Evolutionary conservation across 1,140 invertebrate species (phyloP).

Genomic region (Oryctes rhinoceros): DNA sequence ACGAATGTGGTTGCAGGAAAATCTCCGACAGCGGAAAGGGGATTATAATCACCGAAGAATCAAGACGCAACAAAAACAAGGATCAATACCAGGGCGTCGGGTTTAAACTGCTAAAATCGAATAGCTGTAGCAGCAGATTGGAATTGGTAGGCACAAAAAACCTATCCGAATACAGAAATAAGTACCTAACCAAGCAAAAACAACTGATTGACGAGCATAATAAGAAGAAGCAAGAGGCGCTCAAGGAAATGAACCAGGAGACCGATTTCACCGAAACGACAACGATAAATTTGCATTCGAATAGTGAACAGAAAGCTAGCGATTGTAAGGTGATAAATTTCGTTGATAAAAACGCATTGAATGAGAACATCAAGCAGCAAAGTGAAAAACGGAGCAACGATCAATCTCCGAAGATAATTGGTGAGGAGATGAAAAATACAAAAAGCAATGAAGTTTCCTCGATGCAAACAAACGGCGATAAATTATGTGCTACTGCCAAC

Average conservation of each 20-base stretch:
- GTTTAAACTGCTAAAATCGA: conserved; percentile 82
- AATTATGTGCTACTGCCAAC: background rate
- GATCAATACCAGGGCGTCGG: conserved; percentile 70
- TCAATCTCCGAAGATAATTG: conserved; percentile 38
- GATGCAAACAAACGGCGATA: background rate
- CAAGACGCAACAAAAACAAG: conserved; percentile 45
- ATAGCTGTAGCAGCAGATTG: conserved; percentile 82
- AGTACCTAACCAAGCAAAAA: conserved; percentile 53
- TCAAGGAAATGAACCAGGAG: conserved; percentile 45
- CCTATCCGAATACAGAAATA: conserved; percentile 52
- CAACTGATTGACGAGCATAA: conserved; percentile 49
- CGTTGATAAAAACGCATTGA: conserved; percentile 5
- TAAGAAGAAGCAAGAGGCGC: conserved; percentile 46
- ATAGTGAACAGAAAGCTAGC: conserved; percentile 37
- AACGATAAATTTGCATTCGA: conserved; percentile 53
- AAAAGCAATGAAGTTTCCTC: background rate
- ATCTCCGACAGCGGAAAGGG: background rate
- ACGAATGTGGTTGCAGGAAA: conserved; percentile 30
- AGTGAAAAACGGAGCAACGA: conserved; percentile 13
- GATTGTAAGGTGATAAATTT: conserved; percentile 15
- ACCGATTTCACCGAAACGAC: conserved; percentile 57
- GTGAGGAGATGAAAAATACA: conserved; percentile 21
- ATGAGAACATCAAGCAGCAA: conserved; percentile 36
- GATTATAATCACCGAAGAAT: background rate
- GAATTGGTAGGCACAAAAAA: conserved; percentile 74